Evolutionary conservation across 2,888 invertebrate species (phyloP).

Genomic region (Merodon equestris): DNA sequence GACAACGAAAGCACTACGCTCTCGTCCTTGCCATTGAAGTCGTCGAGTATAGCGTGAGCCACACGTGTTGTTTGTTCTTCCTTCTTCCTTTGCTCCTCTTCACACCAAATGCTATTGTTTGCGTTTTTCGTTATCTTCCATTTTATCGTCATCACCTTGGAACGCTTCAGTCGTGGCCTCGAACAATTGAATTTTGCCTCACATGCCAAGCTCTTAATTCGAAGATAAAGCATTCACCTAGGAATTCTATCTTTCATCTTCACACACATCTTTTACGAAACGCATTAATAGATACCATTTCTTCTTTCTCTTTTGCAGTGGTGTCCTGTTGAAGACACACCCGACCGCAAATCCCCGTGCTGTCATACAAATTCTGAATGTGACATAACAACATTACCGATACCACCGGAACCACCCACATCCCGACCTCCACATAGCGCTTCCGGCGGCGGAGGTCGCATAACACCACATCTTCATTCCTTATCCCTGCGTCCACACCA

Average conservation of each 20-base stretch:
- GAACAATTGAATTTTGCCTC: slow-evolving; percentile 18
- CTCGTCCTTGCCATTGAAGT: too few relatives aligned
- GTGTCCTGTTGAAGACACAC: slow-evolving; percentile 76
- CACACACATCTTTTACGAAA: slow-evolving; percentile 12
- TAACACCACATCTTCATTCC: slow-evolving; percentile 71
- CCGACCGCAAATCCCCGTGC: slow-evolving; percentile 78
- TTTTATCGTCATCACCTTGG: slow-evolving; percentile 6
- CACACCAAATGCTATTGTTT: too few relatives aligned
- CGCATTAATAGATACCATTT: slow-evolving; percentile 38
- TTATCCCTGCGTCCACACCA: slow-evolving; percentile 54
- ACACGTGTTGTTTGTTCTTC: too few relatives aligned
- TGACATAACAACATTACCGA: slow-evolving; percentile 77
- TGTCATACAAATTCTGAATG: slow-evolving; percentile 77
- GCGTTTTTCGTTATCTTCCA: background rate
- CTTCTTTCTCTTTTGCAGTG: slow-evolving; percentile 72
- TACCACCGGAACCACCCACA: slow-evolving; percentile 78
- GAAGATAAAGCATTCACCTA: slow-evolving; percentile 21
- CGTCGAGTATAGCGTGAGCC: too few relatives aligned
- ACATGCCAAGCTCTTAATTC: background rate
- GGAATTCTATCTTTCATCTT: slow-evolving; percentile 2
- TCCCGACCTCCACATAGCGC: slow-evolving; percentile 75
- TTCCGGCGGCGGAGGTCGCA: slow-evolving; percentile 72
- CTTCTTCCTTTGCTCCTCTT: too few relatives aligned
- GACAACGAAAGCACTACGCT: background rate
- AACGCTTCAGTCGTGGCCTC: background rate